Base-by-base conservation (phyloP, 2,888 invertebrate genomes). In the Bombylius discolor region DNA sequence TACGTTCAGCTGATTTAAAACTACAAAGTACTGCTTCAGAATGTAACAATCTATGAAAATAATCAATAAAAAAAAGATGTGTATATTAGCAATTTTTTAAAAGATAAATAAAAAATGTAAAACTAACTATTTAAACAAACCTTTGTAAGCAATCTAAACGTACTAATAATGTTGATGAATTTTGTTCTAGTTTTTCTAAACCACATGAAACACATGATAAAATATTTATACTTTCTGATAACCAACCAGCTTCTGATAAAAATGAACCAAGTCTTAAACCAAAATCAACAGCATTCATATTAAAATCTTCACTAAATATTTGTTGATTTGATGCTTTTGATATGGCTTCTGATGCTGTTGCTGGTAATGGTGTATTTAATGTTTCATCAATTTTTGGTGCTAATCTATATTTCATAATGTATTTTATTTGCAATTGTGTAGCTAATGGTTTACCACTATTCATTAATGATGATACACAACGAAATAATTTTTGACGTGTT, bases 221-320 rank as follows among this genome's bases (percentile, higher is more conserved):
- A 54, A 93, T 82, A 49, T 79, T 77, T 67, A 87, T 84, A 60
- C 89, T 86, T 67, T 89, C 86, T 60, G 78, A 77, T 70, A 87
- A 87, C 89, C 91, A 92, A 0, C 93, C 93, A 1, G 89, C 89
- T 68, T 94, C 94, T 68, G 85, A 86, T 5, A 94, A 80, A 75
- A 95, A 95, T 59, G 81, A 81, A 57, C 88, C 89, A 77, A 77
- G 50, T 45, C 70, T 67, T 53, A 73, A 56, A 11, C 73, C 74
- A 59, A 70, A 66, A 59, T 70, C 71, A 34, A 72, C 67, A 46
- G 60, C 63, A 51, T 65, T 62, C 57, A 64, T 59, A 39, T 63
- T 64, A 53, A 66, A 65, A 50, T 62, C 62, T 31, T 63, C 63
- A 6, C 56, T 52, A 31, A 62, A 60, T 39, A 45, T 56, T 49